Conservation (phyloP, 2,113 vertebrate species). For the Struthidea cinerea region DNA sequence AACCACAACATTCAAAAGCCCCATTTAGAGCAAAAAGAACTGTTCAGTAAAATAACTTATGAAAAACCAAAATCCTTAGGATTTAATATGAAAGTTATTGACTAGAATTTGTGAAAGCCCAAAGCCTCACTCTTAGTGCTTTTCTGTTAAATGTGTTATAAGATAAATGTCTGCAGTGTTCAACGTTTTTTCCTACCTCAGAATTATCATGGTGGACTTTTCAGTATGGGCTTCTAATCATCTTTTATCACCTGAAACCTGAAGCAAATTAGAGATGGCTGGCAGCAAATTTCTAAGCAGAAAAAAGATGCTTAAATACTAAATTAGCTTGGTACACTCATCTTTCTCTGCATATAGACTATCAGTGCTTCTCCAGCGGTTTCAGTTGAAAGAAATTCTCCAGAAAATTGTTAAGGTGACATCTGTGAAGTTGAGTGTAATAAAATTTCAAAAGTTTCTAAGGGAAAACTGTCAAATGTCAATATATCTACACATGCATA, state of each 20-base stretch:
- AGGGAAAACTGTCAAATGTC: background rate
- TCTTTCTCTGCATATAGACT: background rate
- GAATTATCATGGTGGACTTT: background rate
- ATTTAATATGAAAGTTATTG: background rate
- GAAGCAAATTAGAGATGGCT: background rate
- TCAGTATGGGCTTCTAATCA: background rate
- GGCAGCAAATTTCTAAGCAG: background rate
- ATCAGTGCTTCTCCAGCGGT: background rate
- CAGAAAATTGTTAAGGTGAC: background rate
- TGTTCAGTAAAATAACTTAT: background rate
- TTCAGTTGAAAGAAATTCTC: background rate
- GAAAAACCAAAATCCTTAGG: background rate
- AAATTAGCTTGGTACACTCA: background rate
- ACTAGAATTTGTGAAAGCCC: background rate
- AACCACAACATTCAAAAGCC: background rate
- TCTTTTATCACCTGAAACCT: background rate
- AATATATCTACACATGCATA: background rate
- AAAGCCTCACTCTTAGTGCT: background rate
- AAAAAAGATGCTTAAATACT: background rate
- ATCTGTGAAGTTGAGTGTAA: background rate
- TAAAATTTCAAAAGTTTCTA: background rate
- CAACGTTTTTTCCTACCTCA: background rate
- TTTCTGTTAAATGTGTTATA: background rate
- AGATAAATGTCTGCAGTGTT: background rate
- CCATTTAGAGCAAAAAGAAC: background rate